Evolutionary conservation across 2,113 vertebrate species (phyloP).

Genomic region (Galeopterus variegatus): DNA sequence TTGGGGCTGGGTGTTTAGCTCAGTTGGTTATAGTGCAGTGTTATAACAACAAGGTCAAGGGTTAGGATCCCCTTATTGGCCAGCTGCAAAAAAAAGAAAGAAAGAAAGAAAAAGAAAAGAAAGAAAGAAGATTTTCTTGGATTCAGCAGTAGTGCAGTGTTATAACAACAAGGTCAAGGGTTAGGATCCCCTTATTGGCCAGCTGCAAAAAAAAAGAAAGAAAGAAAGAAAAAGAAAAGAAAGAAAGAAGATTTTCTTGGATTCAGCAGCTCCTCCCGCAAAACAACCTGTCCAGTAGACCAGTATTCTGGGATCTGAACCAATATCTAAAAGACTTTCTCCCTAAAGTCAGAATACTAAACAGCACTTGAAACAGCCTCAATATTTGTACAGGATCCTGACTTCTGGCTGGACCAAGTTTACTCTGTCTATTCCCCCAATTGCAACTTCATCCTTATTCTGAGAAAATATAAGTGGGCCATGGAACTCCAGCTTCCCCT

Average conservation of each 20-base stretch:
- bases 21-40: too few species aligned
- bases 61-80: too few species aligned
- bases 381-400: background rate
- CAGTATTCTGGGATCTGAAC: background rate
- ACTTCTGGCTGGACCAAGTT: background rate
- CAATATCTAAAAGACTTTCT: background rate
- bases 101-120: too few species aligned
- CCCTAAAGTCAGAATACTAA: background rate
- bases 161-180: too few species aligned
- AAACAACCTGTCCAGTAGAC: background rate
- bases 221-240: too few species aligned
- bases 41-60: too few species aligned
- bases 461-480: background rate
- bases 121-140: background rate
- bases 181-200: too few species aligned
- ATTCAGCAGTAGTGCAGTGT: background rate
- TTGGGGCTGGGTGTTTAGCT: too few species aligned
- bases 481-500: background rate
- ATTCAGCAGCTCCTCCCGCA: background rate
- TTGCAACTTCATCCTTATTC: background rate
- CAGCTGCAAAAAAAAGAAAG: too few species aligned
- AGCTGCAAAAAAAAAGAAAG: too few species aligned
- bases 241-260: background rate
- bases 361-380: background rate
- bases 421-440: background rate